Base-by-base conservation (phyloP, 1,140 invertebrate species). In the Dysdera silvatica region DNA sequence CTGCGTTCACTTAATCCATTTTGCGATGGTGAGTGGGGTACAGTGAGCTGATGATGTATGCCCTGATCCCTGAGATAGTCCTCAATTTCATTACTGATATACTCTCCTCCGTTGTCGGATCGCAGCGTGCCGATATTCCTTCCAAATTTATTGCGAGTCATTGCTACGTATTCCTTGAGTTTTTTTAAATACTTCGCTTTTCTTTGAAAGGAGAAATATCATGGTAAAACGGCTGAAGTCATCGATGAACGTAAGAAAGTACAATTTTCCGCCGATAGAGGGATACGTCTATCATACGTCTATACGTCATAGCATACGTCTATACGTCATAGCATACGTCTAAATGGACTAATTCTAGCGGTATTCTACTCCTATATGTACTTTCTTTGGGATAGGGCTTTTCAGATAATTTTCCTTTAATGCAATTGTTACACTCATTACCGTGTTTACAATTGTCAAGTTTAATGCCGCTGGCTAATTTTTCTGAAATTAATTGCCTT, bases 1-100 rank as follows among this genome's bases (percentile, higher is more conserved):
- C 75, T 73, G 72, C 73, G 55, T 67, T 76, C 71, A 20, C 61
- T 61, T 8, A 60, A 35, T 10, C 71, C 71, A 61, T 72, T 72
- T 56, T 70, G 68, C 49, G 72, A 24, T 20, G 71, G 67, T 24
- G 60, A 54, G 48, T 70, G 69, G 8, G 54, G 56, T 16, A 68
- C 48, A 20, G 66, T 65, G 3, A 32, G 18, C 24, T 68, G 37
- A 43, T 68, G 68, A 28, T 47, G n/a, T 4, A 70, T 69, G 3
- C 70, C 70, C 8, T 55, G 14, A 16, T 18, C 18, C 53, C 28
- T 65, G 2, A 69, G 43, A 18, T 49, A 60, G 7, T 53, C 28
- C 26, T 20, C 3, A 7, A 68, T 40, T 49, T 52, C 24, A 6
- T 59, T 29, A 6, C 24, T 33, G 7, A 55, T 14, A 59, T 33